Conservation (phyloP, 1,140 invertebrate species). For the Odontomachus brunneus region DNA sequence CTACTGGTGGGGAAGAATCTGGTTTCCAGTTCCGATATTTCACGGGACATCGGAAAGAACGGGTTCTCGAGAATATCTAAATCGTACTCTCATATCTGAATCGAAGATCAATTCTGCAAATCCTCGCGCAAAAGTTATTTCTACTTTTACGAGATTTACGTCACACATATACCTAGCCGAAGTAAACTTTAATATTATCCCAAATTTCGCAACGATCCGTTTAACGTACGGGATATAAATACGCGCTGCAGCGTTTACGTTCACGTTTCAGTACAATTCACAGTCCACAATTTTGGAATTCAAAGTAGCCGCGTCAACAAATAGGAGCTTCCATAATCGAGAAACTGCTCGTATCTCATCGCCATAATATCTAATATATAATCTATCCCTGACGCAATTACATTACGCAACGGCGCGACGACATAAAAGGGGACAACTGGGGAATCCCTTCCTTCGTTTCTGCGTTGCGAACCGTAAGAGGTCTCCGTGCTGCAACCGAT, state of each 20-base stretch:
- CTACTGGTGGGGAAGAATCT: conserved; percentile 1
- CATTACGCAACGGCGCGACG: conserved; percentile 20
- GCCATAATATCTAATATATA: conserved; percentile 12
- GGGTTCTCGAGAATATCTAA: too few relatives aligned
- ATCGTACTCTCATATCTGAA: too few relatives aligned
- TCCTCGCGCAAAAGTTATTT: too few relatives aligned
- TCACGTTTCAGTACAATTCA: background rate
- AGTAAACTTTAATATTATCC: background rate
- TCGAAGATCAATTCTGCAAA: too few relatives aligned
- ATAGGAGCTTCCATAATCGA: background rate
- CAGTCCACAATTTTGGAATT: background rate
- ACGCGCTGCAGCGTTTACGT: background rate
- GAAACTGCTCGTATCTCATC: background rate
- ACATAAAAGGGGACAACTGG: conserved; percentile 7
- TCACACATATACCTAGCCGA: background rate
- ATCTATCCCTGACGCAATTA: conserved; percentile 37
- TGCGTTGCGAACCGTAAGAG: conserved; percentile 35
- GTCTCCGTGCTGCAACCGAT: background rate
- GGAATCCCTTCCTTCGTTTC: conserved; percentile 18
- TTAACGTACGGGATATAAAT: background rate
- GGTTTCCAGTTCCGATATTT: background rate
- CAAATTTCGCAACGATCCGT: background rate
- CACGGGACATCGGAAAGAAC: background rate
- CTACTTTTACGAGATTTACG: too few relatives aligned
- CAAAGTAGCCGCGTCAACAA: background rate